Conservation (phyloP, 2,113 vertebrate species). For the Melanerpes formicivorus region DNA sequence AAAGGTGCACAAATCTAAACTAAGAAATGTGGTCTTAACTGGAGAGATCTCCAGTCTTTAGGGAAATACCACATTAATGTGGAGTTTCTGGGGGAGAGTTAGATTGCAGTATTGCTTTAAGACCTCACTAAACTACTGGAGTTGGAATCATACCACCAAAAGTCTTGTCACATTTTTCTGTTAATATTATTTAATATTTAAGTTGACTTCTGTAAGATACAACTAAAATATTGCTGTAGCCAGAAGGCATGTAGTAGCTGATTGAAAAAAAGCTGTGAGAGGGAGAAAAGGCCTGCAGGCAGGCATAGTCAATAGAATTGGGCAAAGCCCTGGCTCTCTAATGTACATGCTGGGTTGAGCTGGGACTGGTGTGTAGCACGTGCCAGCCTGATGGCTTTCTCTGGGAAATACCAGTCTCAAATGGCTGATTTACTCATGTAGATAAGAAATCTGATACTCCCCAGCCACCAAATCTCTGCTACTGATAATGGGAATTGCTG, state of each 20-base stretch:
- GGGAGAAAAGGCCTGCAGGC: not conserved
- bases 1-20: not conserved
- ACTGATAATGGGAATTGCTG: too few relatives aligned
- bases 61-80: not conserved
- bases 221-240: not conserved
- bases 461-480: too few relatives aligned
- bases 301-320: rapidly evolving
- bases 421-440: too few relatives aligned
- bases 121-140: not conserved
- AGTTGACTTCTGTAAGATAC: not conserved
- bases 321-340: not conserved
- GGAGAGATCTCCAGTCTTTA: not conserved
- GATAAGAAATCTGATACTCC: too few relatives aligned
- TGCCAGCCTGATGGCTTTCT: too few relatives aligned
- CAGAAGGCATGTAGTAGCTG: not conserved
- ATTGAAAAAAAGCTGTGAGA: not conserved
- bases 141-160: not conserved
- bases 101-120: not conserved
- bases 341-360: rapidly evolving
- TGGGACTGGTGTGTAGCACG: not conserved
- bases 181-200: rapidly evolving
- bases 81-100: not conserved
- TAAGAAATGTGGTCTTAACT: not conserved
- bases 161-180: not conserved
- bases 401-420: too few relatives aligned